phyloP scores from a whole-genome alignment of 2,797 vertebrate genomes.

The Sarcophilus harrisii region DNA sequence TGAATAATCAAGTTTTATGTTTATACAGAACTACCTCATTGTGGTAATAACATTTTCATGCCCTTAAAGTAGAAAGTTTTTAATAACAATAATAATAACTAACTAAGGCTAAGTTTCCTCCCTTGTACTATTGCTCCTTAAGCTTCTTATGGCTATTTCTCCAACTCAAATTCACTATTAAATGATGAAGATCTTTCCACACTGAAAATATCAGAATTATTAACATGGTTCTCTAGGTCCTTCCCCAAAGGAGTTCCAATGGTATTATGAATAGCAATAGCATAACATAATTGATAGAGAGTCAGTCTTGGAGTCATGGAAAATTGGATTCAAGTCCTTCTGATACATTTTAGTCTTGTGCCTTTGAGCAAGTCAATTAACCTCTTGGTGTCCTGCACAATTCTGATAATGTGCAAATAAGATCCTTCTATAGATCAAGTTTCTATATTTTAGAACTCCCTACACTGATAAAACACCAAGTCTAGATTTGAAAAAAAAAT shows the following conservation, averaged over 20 bases:
- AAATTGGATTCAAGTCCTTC: not conserved
- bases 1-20: not conserved
- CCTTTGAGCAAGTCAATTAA: not conserved
- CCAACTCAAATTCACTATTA: not conserved
- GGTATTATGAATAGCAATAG: slow-evolving; percentile 9
- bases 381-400: not conserved
- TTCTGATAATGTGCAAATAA: not conserved
- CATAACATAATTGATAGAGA: not conserved
- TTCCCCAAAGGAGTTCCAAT: slow-evolving; percentile 23
- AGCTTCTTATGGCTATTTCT: not conserved
- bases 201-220: slow-evolving; percentile 2
- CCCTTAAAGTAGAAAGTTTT: not conserved
- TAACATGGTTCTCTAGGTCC: not conserved
- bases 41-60: not conserved
- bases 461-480: not conserved
- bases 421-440: not conserved
- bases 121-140: not conserved
- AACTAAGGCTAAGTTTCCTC: not conserved
- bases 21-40: not conserved
- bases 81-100: not conserved
- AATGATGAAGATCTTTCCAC: not conserved
- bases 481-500: not conserved
- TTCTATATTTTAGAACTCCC: not conserved
- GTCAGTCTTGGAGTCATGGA: not conserved
- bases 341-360: not conserved